A percentile compares a stretch with the other conserved stretches of the same genome.
Conservation (phyloP, 2,888 invertebrate species). For the Hyalella azteca region DNA sequence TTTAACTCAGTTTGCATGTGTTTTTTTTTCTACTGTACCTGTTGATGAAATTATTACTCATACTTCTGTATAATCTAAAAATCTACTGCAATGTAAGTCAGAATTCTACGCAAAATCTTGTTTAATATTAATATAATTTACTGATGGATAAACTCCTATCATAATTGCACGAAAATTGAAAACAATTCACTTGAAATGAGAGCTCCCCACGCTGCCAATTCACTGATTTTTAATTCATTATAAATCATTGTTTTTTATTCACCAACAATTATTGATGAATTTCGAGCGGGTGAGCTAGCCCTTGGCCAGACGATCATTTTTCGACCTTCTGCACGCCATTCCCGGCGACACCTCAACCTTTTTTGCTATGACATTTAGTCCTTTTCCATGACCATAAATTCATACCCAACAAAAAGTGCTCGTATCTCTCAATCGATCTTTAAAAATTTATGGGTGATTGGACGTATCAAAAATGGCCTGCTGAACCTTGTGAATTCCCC, state of each 20-base stretch:
- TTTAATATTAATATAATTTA: too few relatives aligned
- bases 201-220: too few relatives aligned
- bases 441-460: not conserved
- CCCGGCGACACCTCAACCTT: not conserved
- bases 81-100: too few relatives aligned
- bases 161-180: not conserved
- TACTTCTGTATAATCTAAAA: too few relatives aligned
- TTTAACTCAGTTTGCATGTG: too few relatives aligned
- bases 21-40: too few relatives aligned
- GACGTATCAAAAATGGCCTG: not conserved
- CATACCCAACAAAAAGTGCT: not conserved
- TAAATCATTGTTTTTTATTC: not conserved
- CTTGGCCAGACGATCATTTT: not conserved
- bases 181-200: not conserved
- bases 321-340: not conserved
- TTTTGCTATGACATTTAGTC: not conserved
- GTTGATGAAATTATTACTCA: too few relatives aligned
- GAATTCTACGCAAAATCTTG: too few relatives aligned
- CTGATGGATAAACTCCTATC: not conserved
- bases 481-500: not conserved
- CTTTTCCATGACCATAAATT: not conserved
- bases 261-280: not conserved
- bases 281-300: not conserved
- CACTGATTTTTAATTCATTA: not conserved
- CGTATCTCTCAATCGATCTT: not conserved